phyloP scores from a whole-genome alignment of 2,888 invertebrate species.

The Julus scandinavius region DNA sequence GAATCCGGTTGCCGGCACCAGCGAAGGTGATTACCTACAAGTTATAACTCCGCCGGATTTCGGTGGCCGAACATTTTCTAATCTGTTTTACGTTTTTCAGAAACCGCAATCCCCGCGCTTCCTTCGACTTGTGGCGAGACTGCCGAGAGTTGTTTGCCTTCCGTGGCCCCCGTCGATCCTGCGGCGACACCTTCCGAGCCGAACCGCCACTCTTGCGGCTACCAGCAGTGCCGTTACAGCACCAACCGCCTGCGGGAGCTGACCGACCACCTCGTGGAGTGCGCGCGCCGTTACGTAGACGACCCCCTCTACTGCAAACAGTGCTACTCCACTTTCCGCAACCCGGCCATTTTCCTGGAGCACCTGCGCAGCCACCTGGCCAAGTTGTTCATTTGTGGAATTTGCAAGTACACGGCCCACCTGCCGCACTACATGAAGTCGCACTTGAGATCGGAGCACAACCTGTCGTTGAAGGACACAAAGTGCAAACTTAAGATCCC shows the following conservation, averaged over 20 bases:
- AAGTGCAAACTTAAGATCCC: background rate
- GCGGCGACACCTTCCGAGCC: background rate
- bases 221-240: slow-evolving; percentile 49
- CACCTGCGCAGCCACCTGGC: slow-evolving; percentile 74
- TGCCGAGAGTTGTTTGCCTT: background rate
- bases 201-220: slow-evolving; percentile 40
- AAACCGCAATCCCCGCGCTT: background rate
- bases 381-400: slow-evolving; percentile 72
- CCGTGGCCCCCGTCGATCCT: background rate
- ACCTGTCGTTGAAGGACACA: slow-evolving; percentile 62
- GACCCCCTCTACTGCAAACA: slow-evolving; percentile 19
- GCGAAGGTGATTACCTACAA: background rate
- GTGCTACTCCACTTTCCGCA: slow-evolving; percentile 42
- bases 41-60: background rate
- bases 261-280: slow-evolving; percentile 2
- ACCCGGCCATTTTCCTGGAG: slow-evolving; percentile 63
- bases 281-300: background rate
- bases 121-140: background rate
- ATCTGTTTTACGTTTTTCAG: background rate
- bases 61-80: background rate
- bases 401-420: slow-evolving; percentile 72
- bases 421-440: slow-evolving; percentile 72
- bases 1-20: background rate
- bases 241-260: background rate
- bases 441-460: slow-evolving; percentile 73